Conservation (phyloP, 2,113 vertebrate species). For the Rutilus rutilus region DNA sequence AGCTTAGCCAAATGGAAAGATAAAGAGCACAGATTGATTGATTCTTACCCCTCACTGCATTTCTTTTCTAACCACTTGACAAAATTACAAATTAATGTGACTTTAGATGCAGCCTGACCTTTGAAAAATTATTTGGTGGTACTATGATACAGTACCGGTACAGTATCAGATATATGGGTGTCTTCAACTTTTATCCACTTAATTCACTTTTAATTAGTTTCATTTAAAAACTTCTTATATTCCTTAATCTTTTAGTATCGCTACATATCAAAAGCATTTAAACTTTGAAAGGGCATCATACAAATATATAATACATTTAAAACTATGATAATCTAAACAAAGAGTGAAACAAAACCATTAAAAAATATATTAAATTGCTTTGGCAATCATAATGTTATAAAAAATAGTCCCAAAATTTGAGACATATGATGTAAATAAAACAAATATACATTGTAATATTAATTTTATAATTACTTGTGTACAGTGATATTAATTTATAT, state of each 20-base stretch:
- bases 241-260: not conserved
- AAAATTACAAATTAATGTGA: not conserved
- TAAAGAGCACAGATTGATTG: not conserved
- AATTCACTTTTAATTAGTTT: not conserved
- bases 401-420: not conserved
- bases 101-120: not conserved
- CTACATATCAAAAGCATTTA: not conserved
- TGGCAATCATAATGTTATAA: not conserved
- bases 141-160: not conserved
- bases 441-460: not conserved
- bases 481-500: not conserved
- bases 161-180: not conserved
- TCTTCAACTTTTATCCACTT: not conserved
- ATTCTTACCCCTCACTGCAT: not conserved
- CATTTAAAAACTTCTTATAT: not conserved
- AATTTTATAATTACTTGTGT: not conserved
- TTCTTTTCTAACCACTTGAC: not conserved
- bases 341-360: not conserved
- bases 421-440: not conserved
- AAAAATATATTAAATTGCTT: not conserved
- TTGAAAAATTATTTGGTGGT: not conserved
- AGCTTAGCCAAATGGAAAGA: not conserved
- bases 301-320: too few relatives aligned
- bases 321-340: not conserved
- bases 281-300: too few relatives aligned